phyloP scores from a whole-genome alignment of 2,888 invertebrate species.

The Trypoxylon attenuatum region DNA sequence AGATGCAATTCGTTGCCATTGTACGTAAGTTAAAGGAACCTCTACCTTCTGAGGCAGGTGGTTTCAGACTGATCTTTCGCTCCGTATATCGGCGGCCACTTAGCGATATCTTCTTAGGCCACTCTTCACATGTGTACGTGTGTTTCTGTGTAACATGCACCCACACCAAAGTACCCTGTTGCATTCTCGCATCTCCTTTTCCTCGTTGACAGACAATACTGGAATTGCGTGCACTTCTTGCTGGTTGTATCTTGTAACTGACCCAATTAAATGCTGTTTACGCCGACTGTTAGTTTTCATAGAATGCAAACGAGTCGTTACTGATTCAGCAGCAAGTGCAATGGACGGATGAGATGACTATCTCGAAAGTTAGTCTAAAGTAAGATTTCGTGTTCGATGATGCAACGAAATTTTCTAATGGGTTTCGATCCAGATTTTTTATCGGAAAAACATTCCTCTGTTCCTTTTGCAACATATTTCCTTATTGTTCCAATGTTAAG shows the following conservation, averaged over 20 bases:
- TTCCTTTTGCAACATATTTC: no score
- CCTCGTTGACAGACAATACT: slow-evolving; percentile 30
- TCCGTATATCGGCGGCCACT: slow-evolving; percentile 66
- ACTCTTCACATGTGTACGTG: neutral
- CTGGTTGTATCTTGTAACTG: slow-evolving; percentile 20
- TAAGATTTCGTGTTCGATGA: no score
- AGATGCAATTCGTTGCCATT: slow-evolving; percentile 4
- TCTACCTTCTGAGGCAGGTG: slow-evolving; percentile 61
- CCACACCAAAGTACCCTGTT: neutral
- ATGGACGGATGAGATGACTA: no score
- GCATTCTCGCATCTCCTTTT: slow-evolving; percentile 29
- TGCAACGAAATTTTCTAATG: no score
- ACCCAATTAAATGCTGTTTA: slow-evolving; percentile 30
- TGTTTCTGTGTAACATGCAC: neutral
- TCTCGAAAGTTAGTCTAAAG: no score
- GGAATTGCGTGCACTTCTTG: no score
- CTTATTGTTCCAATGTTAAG: no score
- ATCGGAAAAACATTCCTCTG: no score
- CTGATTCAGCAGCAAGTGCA: no score
- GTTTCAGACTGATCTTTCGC: slow-evolving; percentile 64
- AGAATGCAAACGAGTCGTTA: no score
- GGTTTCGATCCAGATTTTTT: no score
- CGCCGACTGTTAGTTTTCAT: neutral
- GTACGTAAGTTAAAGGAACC: slow-evolving; percentile 29
- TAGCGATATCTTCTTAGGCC: slow-evolving; percentile 67